Base-by-base conservation (phyloP, 2,888 invertebrate species). In the Escarpia spicata region DNA sequence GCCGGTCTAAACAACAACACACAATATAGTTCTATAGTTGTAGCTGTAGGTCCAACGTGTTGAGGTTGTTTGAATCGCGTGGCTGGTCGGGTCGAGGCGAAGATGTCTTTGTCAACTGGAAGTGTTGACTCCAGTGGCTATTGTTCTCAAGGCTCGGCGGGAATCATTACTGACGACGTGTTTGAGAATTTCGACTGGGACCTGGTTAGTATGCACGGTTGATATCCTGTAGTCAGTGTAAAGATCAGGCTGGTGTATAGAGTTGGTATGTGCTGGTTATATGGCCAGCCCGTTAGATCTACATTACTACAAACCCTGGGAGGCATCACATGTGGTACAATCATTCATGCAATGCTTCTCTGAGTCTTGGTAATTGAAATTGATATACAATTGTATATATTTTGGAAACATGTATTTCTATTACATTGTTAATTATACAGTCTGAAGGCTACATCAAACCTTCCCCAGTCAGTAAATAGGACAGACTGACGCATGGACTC, bases 181-280 rank as follows among this genome's bases (percentile, higher is more conserved):
- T 75, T 75, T 75, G 75, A 75, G 75, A 75, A 75, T n/a, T 75
- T 75, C 26, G n/a, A 75, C 75, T 75, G 75, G 75, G 75, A 75
- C 75, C 75, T 75, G 75, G 75, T 75, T n/a, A 75, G 75, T 75
- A 75, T 75, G 75, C 6, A 2, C 19, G 3, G 75, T 75, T 75
- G 75, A 75, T 26, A 75, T n/a, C 26, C 26, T 26, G 26, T 75
- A 6, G 75, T 75, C 26, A 75, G n/a, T 75, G 26, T 15, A 26
- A 26, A 75, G 60, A 75, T 26, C 75, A 19, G 60, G 60, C 60
- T 60, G 4, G 15, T 60, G 60, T 60, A 75, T 6, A 75, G 75
- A 2, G 4, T 60, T 75, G 75, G 26, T 75, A 6, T 75, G 75
- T 75, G 75, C n/a, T 26, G 75, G n/a, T 37, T 37, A 37, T 37